Base-by-base conservation (phyloP, 2,797 vertebrate species). In the Anas flavirostris region DNA sequence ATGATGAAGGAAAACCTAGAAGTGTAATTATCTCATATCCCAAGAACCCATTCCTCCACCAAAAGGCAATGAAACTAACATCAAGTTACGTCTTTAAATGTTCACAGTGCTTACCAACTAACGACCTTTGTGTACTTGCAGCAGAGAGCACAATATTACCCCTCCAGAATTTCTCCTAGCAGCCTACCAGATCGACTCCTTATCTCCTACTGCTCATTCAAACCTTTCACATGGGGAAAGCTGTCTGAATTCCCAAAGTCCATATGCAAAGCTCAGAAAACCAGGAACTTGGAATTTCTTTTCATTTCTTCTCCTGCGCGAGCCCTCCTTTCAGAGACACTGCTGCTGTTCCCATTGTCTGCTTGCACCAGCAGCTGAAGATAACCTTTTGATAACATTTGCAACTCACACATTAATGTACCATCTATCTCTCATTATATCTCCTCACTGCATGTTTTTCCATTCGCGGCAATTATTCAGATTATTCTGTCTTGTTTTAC, bases 401-500 rank as follows among this genome's bases (percentile, higher is more conserved):
- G 29, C 19, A 26, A 37, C 76, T 90, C 43, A 4, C 60, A 68
- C 37, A 9, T 19, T 87, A 63, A 80, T 37, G 10, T 53, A 35
- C 28, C 73, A 50, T 53, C 68, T 77, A 68, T 86, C 78, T 70
- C 72, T 94, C 87, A 64, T 86, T 55, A 31, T 39, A 69, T 56
- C 64, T 85, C 72, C 73, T 89, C 35, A 29, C 59, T 79, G 56
- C 80, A 33, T 73, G 75, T 90, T 95, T 46, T 86, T 80, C 96
- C 80, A 33, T 73, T 94, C 92, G 75, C 68, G 86, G 89, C 91
- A 91, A 78, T 92, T 91, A 97, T 93, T 97, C 93, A 95, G 91
- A 95, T 96, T 79, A 93, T 91, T 97, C 94, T 91, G 91, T 91
- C 93, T 91, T 86, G 83, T 92, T 95, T 96, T 83, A 83, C 58